Evolutionary conservation across 2,888 invertebrate species (phyloP).

Genomic region (Acronicta psi): DNA sequence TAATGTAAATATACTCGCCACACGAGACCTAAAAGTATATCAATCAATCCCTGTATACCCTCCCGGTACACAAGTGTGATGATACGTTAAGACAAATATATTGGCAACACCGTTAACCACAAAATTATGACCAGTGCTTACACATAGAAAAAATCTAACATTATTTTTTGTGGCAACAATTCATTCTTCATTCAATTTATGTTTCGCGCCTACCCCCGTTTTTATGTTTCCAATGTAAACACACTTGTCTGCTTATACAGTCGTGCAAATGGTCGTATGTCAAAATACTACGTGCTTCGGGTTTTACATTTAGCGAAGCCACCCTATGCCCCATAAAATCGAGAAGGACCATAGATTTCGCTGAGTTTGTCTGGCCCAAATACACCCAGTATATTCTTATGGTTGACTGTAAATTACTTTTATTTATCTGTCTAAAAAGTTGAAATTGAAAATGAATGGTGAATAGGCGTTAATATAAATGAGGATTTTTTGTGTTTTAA

Average conservation of each 20-base stretch:
- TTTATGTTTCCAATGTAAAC: constrained; percentile 49
- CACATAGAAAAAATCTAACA: constrained; percentile 13
- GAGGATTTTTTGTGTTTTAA: background rate
- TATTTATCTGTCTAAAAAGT: constrained; percentile 31
- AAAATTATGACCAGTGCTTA: constrained; percentile 20
- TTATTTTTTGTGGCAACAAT: constrained; percentile 42
- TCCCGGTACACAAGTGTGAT: too few species aligned
- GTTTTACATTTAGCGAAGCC: constrained; percentile 45
- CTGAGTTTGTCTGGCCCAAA: constrained; percentile 19
- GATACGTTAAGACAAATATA: too few species aligned
- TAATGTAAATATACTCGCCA: too few species aligned
- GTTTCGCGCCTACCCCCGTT: constrained; percentile 32
- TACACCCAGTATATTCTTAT: constrained; percentile 38
- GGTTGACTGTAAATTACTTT: constrained; percentile 16
- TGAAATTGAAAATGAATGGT: constrained; percentile 14
- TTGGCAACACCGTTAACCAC: background rate
- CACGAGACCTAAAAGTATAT: too few species aligned
- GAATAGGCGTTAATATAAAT: background rate
- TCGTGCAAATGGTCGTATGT: constrained; percentile 40
- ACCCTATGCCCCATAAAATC: constrained; percentile 33
- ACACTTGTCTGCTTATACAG: constrained; percentile 53
- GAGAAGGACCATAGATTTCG: constrained; percentile 33
- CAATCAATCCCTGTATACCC: too few species aligned
- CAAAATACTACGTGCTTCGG: constrained; percentile 39
- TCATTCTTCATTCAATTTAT: constrained; percentile 54